Conservation (phyloP, 2,797 vertebrate species). For the Heterohyrax brucei region DNA sequence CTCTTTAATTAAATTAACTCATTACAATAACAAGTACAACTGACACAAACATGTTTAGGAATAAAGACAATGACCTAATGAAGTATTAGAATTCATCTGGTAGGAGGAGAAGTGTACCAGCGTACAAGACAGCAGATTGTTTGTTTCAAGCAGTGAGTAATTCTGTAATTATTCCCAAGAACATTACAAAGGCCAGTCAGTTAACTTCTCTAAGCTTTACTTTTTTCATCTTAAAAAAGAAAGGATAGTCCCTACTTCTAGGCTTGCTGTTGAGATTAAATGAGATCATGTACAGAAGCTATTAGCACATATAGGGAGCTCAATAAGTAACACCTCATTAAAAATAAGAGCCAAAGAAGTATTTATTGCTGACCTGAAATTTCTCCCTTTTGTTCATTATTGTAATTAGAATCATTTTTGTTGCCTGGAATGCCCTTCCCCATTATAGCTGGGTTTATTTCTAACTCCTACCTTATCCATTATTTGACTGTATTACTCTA, state of each 20-base stretch:
- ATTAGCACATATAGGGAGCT: background rate
- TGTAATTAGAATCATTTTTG: conserved; percentile 17
- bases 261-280: background rate
- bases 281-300: conserved; percentile 11
- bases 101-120: background rate
- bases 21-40: conserved; percentile 30
- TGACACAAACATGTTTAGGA: conserved; percentile 4
- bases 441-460: conserved; percentile 6
- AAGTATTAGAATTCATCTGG: conserved; percentile 21
- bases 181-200: background rate
- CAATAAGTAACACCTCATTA: background rate
- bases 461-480: background rate
- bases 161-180: conserved; percentile 52
- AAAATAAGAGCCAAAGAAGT: background rate
- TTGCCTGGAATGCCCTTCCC: background rate
- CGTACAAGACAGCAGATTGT: background rate
- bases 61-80: conserved; percentile 58
- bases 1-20: conserved; percentile 51
- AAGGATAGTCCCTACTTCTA: background rate
- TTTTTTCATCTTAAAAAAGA: conserved; percentile 25
- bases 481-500: background rate
- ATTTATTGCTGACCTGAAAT: background rate
- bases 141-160: background rate
- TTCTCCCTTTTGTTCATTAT: conserved; percentile 13
- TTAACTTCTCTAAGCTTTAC: background rate